Evolutionary conservation across 2,888 invertebrate species (phyloP), one percentile per base, ranked within the genome.

Genomic region (Cactoblastis cactorum): DNA sequence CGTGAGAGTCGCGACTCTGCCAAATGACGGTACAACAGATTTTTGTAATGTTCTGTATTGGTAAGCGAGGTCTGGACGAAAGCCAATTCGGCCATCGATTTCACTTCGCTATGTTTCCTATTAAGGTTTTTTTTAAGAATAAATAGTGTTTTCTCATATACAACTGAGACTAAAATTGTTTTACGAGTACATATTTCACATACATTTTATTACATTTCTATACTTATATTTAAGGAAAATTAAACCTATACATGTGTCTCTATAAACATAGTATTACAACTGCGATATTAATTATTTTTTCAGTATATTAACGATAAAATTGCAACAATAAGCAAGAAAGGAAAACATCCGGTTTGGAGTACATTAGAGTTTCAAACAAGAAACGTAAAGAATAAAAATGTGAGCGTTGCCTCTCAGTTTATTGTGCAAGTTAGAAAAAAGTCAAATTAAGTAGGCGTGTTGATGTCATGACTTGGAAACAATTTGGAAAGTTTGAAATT

Each of bases 31-130:
- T 77, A 83, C 86, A 87, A 86, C 87, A 86, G 83, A 87, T 86
- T 87, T 86, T 86, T 85, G 82, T 84, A 85, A 87, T 83, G 85
- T 70, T 79, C 82, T 74, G 78, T 83, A 81, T 83, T 83, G 85
- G 85, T 84, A 79, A 83, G 76, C 74, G 78, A 65, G 82, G 81
- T 81, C 78, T 87, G 87, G 86, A 78, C 69, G 52, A 46, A 52
- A 50, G 86, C 86, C 86, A 86, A 87, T 81, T 82, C 83, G 83
- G 81, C 67, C 85, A 87, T 87, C 86, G 86, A 86, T 87, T 87
- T 80, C 80, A 86, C 73, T 80, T 73, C 74, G 80, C 84, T 81
- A 82, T 80, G 78, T 80, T 76, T 69, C 68, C 78, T 74, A 77
- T 76, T 81, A 80, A 78, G n/a, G n/a, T 80, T 83, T 77, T 68